phyloP scores from a whole-genome alignment of 2,113 vertebrate genomes.

The Ophthalmolycus amberensis region DNA sequence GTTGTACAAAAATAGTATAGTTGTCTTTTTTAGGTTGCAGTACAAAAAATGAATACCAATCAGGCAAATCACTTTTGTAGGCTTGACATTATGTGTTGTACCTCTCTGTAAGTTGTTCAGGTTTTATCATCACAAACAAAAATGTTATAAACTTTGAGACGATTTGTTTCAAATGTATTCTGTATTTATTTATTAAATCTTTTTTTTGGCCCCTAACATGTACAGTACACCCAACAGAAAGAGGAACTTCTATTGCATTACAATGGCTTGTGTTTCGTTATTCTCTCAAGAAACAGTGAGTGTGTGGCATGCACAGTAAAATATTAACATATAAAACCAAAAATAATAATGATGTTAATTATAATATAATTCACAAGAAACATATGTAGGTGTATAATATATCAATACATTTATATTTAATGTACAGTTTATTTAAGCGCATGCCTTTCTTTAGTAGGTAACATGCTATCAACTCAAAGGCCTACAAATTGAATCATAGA shows the following conservation, averaged over 20 bases:
- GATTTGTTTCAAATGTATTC: conserved; percentile 53
- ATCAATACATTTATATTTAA: neutral
- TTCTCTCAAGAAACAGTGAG: neutral
- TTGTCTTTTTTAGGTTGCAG: neutral
- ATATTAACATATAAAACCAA: neutral
- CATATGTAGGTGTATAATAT: neutral
- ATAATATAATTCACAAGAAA: neutral
- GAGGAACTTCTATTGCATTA: neutral
- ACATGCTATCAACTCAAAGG: neutral
- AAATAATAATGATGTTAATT: neutral
- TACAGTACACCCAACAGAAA: neutral
- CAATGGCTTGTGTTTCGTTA: neutral
- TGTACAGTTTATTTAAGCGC: neutral
- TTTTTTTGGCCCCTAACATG: conserved; percentile 16
- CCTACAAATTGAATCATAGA: neutral
- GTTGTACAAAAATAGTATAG: neutral
- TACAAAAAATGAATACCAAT: neutral
- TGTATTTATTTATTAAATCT: conserved; percentile 9
- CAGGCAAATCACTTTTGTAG: neutral
- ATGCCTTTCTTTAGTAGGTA: neutral
- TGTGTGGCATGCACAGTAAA: neutral
- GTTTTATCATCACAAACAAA: conserved; percentile 4
- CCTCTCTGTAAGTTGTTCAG: neutral
- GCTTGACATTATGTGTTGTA: neutral
- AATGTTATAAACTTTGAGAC: rapidly evolving